Evolutionary conservation across 2,113 vertebrate genomes (phyloP).

Genomic region (Haemorhous mexicanus): DNA sequence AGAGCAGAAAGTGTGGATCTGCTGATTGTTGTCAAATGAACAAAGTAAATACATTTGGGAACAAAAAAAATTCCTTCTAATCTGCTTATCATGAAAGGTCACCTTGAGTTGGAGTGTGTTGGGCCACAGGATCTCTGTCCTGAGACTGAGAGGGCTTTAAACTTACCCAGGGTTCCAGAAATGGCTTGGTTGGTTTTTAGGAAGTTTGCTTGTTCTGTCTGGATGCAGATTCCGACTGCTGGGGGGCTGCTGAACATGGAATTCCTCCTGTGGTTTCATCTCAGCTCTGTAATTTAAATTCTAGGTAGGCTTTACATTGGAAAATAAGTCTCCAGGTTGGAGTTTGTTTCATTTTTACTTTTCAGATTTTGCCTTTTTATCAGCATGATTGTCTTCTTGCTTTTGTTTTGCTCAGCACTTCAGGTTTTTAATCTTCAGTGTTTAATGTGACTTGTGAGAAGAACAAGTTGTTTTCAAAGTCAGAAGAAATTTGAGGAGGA

Average conservation of each 20-base stretch:
- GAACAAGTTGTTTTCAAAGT: not conserved
- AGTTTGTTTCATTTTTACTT: not conserved
- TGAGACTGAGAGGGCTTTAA: not conserved
- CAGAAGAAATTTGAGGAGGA: not conserved
- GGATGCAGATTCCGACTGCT: not conserved
- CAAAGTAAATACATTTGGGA: not conserved
- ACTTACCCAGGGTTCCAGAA: not conserved
- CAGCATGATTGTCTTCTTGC: accelerated
- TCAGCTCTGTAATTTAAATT: not conserved
- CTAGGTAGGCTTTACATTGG: not conserved
- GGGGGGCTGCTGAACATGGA: not conserved
- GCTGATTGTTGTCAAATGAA: not conserved
- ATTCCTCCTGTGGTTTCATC: not conserved
- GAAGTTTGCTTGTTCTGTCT: not conserved
- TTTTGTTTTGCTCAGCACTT: not conserved
- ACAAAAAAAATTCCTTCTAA: not conserved
- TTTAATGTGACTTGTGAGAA: not conserved
- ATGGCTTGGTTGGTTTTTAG: not conserved
- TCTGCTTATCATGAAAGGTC: constrained; percentile 5
- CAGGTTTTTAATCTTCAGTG: not conserved
- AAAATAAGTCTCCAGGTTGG: not conserved
- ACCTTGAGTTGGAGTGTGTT: not conserved
- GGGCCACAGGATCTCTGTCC: not conserved
- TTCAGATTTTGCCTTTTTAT: not conserved
- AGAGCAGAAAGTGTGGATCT: not conserved